These are phyloP conservation scores for Oreochromis grahami DNA, from an alignment of 2,797 vertebrate species.

Conservation along the genomic window DNA sequence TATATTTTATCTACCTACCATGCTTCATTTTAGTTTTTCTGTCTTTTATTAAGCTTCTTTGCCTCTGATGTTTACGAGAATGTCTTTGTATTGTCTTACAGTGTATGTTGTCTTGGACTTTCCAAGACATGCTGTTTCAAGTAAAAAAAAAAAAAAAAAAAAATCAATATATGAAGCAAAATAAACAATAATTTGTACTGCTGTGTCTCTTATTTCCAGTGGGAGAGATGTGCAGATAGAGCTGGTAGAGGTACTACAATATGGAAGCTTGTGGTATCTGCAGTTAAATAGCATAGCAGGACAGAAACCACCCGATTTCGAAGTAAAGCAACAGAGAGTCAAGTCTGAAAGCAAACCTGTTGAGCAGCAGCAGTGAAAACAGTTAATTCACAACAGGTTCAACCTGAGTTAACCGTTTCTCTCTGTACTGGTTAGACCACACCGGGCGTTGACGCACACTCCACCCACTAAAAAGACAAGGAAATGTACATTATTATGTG, in stretches of 20 bases:
- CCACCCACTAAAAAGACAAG: background rate
- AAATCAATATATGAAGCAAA: conserved; percentile 61
- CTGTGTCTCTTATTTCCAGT: conserved; percentile 1
- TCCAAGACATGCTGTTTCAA: conserved; percentile 50
- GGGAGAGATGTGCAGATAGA: fast-evolving
- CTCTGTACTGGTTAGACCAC: conserved; percentile 13
- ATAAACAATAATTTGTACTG: conserved; percentile 70
- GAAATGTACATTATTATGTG: background rate
- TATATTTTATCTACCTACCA: conserved; percentile 10
- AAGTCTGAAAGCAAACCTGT: background rate
- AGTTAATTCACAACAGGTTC: conserved; percentile 21
- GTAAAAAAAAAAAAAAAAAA: background rate
- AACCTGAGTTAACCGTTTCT: conserved; percentile 3
- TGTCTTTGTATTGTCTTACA: conserved; percentile 37
- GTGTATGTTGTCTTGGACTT: conserved; percentile 50
- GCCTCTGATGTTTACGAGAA: conserved; percentile 40
- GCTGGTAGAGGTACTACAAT: background rate
- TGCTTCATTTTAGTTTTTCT: conserved; percentile 23
- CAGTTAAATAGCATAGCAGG: background rate
- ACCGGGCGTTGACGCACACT: background rate
- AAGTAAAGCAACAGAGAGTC: background rate
- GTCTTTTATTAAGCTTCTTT: conserved; percentile 22
- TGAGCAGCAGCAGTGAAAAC: background rate
- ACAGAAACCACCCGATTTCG: background rate
- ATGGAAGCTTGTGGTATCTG: background rate